Percentiles rank a stretch among this genome's conserved stretches.
These are phyloP conservation scores for Melieria omissa DNA, from an alignment of 2,888 invertebrate genomes.

Conservation along the genomic window DNA sequence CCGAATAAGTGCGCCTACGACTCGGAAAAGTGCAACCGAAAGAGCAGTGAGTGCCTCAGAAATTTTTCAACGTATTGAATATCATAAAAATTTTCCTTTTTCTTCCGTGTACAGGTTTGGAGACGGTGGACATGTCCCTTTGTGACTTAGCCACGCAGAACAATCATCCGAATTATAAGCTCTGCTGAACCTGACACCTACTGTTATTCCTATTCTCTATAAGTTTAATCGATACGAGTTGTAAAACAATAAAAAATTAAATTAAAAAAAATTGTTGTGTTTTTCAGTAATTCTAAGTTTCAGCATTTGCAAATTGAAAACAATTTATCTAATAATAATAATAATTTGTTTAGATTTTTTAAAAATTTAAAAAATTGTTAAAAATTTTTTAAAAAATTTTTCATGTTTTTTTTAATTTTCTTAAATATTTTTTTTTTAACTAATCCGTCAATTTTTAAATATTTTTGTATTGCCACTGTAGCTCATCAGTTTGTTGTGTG, in stretches of 20 bases:
- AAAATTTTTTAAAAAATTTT: neutral
- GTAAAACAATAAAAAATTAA: too few relatives aligned
- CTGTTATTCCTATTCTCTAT: conserved; percentile 1
- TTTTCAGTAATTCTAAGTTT: too few relatives aligned
- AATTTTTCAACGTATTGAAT: neutral
- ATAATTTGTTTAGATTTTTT: too few relatives aligned
- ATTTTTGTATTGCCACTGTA: too few relatives aligned
- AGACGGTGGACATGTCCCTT: conserved; percentile 39
- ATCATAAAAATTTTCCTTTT: neutral
- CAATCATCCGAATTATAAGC: conserved; percentile 36
- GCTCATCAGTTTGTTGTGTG: too few relatives aligned
- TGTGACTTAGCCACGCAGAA: conserved; percentile 35
- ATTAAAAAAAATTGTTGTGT: too few relatives aligned
- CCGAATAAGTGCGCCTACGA: conserved; percentile 34
- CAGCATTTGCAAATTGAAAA: too few relatives aligned
- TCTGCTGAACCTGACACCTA: conserved; percentile 17
- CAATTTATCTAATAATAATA: too few relatives aligned
- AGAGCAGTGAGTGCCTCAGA: conserved; percentile 29
- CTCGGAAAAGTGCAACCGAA: conserved; percentile 27
- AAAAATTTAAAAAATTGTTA: too few relatives aligned
- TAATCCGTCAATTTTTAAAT: too few relatives aligned
- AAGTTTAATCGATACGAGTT: conserved; percentile 13
- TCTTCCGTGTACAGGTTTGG: conserved; percentile 28
- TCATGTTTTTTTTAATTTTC: too few relatives aligned
- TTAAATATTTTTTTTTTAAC: too few relatives aligned